A percentile compares a stretch with the other conserved stretches of the same genome.
These are phyloP conservation scores for Gobiocypris rarus DNA, from an alignment of 2,113 vertebrate genomes.

Conservation along the genomic window DNA sequence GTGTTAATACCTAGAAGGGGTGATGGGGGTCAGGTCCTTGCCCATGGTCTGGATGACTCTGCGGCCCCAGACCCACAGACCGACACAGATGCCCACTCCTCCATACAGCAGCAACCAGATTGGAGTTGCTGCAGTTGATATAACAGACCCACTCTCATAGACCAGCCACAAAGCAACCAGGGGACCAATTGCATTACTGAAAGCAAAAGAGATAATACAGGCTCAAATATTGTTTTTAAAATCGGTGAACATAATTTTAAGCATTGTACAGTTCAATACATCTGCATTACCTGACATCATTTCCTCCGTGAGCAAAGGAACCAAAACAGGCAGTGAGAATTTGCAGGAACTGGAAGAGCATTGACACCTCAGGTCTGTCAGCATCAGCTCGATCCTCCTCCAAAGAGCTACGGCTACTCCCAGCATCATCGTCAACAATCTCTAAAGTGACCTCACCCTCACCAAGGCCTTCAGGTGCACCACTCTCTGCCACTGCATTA, in stretches of 20 bases:
- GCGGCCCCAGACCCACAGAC: constrained; percentile 98
- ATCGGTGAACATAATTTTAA: background rate
- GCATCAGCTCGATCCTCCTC: constrained; percentile 85
- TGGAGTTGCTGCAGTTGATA: constrained; percentile 78
- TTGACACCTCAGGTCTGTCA: constrained; percentile 91
- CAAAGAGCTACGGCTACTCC: constrained; percentile 81
- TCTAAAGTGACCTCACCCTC: constrained; percentile 78
- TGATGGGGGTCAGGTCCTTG: constrained; percentile 94
- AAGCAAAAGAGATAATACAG: background rate
- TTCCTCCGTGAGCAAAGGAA: constrained; percentile 97
- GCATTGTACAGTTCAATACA: background rate
- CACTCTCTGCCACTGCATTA: constrained; percentile 89
- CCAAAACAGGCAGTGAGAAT: constrained; percentile 98
- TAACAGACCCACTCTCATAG: constrained; percentile 77
- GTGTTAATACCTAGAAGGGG: constrained; percentile 85
- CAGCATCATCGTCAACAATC: constrained; percentile 67
- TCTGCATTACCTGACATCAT: constrained; percentile 89
- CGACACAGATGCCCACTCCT: constrained; percentile 90
- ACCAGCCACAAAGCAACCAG: constrained; percentile 91
- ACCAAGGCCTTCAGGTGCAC: constrained; percentile 64
- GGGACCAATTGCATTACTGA: constrained; percentile 96
- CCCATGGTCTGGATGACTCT: constrained; percentile 99
- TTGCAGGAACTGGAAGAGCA: constrained; percentile 96
- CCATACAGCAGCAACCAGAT: constrained; percentile 95
- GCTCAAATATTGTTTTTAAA: background rate